These are phyloP conservation scores for Hydrocynus forskahlii DNA, from an alignment of 2,797 vertebrate genomes.

Conservation along the genomic window DNA sequence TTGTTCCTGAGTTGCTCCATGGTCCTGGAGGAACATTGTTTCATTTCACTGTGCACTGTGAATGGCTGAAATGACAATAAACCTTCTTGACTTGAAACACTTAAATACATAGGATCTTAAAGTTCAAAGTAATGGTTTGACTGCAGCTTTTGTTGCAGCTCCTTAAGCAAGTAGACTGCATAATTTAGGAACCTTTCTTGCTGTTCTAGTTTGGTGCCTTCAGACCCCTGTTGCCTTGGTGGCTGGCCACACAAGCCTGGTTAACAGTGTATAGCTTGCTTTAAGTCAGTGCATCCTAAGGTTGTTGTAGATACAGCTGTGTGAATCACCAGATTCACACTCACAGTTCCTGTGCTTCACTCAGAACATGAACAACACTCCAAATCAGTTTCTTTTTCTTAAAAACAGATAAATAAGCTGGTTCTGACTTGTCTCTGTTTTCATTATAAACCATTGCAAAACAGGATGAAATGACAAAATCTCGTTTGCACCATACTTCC, in stretches of 20 bases:
- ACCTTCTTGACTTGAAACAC: no score
- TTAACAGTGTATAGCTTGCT: conserved; percentile 8
- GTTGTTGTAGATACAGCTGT: neutral
- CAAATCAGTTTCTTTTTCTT: neutral
- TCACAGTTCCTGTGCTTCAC: neutral
- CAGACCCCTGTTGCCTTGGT: conserved; percentile 43
- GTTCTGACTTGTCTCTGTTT: neutral
- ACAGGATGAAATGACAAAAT: neutral
- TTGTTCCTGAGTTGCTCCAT: no score
- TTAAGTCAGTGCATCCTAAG: neutral
- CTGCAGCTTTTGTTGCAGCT: neutral
- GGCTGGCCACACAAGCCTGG: conserved; percentile 33
- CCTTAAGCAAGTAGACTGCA: neutral
- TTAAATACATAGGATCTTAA: neutral
- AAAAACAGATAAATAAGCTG: neutral
- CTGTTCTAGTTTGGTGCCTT: conserved; percentile 21
- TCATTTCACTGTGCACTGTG: no score
- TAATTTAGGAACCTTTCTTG: neutral
- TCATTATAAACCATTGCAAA: neutral
- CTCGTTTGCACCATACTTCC: neutral
- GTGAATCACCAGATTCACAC: neutral
- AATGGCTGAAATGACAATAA: no score
- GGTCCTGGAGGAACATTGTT: no score
- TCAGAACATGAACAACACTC: neutral
- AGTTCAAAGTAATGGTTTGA: neutral